phyloP scores from a whole-genome alignment of 2,797 vertebrate species.

The Amniataba percoides region DNA sequence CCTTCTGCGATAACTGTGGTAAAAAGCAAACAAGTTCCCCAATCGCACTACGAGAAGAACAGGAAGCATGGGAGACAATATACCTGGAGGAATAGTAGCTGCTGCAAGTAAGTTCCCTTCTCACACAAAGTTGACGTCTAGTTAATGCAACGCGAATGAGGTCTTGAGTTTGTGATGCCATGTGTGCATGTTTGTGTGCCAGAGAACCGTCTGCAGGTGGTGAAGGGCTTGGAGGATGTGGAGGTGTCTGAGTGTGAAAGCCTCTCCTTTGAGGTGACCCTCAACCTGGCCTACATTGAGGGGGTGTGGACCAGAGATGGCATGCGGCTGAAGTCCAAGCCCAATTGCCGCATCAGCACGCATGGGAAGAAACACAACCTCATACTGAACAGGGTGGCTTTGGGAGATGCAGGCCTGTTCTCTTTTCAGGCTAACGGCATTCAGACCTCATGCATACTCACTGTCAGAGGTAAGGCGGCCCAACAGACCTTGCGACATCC shows the following conservation, averaged over 20 bases:
- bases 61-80: conserved; percentile 76
- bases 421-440: conserved; percentile 89
- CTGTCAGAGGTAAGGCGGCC: conserved; percentile 87
- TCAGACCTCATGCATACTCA: conserved; percentile 87
- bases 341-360: conserved; percentile 82
- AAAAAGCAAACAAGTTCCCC: conserved; percentile 28
- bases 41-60: conserved; percentile 34
- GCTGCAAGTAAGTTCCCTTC: conserved; percentile 77
- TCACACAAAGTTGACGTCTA: neutral
- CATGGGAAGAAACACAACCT: conserved; percentile 90
- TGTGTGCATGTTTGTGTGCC: conserved; percentile 29
- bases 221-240: conserved; percentile 88
- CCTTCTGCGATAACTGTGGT: conserved; percentile 15
- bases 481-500: neutral
- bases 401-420: conserved; percentile 89
- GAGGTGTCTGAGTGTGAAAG: conserved; percentile 88
- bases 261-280: conserved; percentile 89
- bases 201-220: conserved; percentile 92
- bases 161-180: conserved; percentile 11
- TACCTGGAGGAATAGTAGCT: conserved; percentile 75
- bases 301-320: conserved; percentile 91
- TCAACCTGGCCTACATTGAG: conserved; percentile 90
- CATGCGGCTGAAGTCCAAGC: conserved; percentile 86
- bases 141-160: neutral
- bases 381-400: conserved; percentile 83